Conservation (phyloP, 2,888 invertebrate species). For the Aphodius granarius region DNA sequence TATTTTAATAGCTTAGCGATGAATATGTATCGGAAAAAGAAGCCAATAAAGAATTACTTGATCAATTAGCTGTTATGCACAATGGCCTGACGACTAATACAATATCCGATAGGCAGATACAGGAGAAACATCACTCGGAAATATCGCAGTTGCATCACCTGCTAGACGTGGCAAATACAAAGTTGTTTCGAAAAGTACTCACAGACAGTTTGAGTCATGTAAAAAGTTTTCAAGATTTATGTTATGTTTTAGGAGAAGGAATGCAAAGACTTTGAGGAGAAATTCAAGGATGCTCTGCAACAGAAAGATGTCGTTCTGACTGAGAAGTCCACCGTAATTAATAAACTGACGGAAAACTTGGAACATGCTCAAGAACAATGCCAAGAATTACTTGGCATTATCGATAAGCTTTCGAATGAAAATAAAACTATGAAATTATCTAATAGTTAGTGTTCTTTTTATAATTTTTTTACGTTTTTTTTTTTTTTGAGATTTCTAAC, state of each 20-base stretch:
- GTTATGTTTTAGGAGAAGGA: slow-evolving; percentile 32
- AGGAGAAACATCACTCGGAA: slow-evolving; percentile 35
- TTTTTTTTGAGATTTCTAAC: too few species aligned
- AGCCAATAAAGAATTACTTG: slow-evolving; percentile 34
- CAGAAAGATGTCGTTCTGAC: slow-evolving; percentile 33
- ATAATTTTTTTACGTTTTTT: too few species aligned
- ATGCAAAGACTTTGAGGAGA: slow-evolving; percentile 28
- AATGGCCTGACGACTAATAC: slow-evolving; percentile 34
- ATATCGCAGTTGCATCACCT: slow-evolving; percentile 32
- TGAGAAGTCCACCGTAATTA: slow-evolving; percentile 34
- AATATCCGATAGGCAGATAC: slow-evolving; percentile 34
- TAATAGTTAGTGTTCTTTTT: slow-evolving; percentile 17
- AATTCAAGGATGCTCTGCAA: slow-evolving; percentile 24
- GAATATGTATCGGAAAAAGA: slow-evolving; percentile 32
- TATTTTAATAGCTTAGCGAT: slow-evolving; percentile 25
- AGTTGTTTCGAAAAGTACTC: slow-evolving; percentile 31
- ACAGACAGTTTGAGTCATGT: neutral
- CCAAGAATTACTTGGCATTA: slow-evolving; percentile 31
- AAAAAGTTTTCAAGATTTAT: neutral
- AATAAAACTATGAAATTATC: slow-evolving; percentile 30
- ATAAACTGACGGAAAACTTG: slow-evolving; percentile 33
- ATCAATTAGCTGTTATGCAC: slow-evolving; percentile 36
- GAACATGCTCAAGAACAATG: slow-evolving; percentile 34
- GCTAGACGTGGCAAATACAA: slow-evolving; percentile 29
- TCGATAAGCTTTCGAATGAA: slow-evolving; percentile 30